phyloP scores from a whole-genome alignment of 2,797 vertebrate species.

The Avahi laniger region DNA sequence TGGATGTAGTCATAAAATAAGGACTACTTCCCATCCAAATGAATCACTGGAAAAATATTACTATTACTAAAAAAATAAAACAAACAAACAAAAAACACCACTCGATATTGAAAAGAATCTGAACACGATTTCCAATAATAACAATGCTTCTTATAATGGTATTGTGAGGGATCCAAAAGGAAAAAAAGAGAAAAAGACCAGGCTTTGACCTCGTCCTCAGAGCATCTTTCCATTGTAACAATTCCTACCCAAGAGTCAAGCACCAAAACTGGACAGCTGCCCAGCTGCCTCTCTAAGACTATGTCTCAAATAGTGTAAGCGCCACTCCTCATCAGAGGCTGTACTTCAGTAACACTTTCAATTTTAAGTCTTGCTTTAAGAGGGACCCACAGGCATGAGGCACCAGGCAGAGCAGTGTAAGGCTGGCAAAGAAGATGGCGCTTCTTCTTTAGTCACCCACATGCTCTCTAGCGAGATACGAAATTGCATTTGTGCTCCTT shows the following conservation, averaged over 20 bases:
- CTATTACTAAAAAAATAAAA: slow-evolving; percentile 37
- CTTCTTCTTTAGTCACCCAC: slow-evolving; percentile 56
- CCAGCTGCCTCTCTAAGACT: slow-evolving; percentile 57
- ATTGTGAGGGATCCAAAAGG: background rate
- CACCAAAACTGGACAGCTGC: slow-evolving; percentile 79
- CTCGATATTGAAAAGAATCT: slow-evolving; percentile 45
- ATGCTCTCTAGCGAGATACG: slow-evolving; percentile 66
- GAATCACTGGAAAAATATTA: slow-evolving; percentile 32
- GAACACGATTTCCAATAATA: slow-evolving; percentile 56
- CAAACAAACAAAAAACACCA: background rate
- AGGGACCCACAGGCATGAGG: slow-evolving; percentile 81
- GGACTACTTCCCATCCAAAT: slow-evolving; percentile 43
- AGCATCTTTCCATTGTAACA: slow-evolving; percentile 87
- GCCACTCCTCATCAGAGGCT: slow-evolving; percentile 84
- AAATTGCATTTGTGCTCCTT: slow-evolving; percentile 72
- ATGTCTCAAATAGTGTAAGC: slow-evolving; percentile 77
- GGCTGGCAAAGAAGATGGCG: slow-evolving; percentile 65
- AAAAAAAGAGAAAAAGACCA: slow-evolving; percentile 35
- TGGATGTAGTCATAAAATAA: slow-evolving; percentile 47
- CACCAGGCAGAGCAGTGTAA: slow-evolving; percentile 80
- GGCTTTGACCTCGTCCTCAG: slow-evolving; percentile 77
- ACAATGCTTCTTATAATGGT: background rate
- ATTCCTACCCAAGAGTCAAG: slow-evolving; percentile 58
- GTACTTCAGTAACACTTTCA: slow-evolving; percentile 84
- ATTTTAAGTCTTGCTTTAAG: slow-evolving; percentile 85